Evolutionary conservation across 2,888 invertebrate genomes (phyloP).

Genomic region (Drosophila putrida): DNA sequence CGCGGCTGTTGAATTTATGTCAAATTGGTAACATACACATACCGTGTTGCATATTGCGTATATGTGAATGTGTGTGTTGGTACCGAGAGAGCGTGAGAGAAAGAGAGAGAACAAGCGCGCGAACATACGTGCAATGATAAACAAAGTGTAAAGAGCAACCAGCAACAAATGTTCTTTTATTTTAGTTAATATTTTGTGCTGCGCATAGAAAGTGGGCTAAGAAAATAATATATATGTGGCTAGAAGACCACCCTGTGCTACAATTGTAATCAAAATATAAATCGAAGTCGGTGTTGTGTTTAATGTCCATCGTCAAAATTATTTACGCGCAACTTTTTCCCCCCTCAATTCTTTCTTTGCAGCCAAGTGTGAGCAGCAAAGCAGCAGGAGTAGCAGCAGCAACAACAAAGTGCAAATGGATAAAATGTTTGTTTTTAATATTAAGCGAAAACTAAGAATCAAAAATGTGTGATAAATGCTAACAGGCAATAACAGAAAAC

Average conservation of each 20-base stretch:
- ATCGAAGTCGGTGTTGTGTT: slow-evolving; percentile 55
- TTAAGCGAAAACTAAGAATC: slow-evolving; percentile 48
- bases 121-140: slow-evolving; percentile 67
- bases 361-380: slow-evolving; percentile 20
- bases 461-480: slow-evolving; percentile 39
- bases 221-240: slow-evolving; percentile 6
- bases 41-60: slow-evolving; percentile 62
- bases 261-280: slow-evolving; percentile 38
- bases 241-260: slow-evolving; percentile 48
- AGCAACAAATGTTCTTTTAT: slow-evolving; percentile 53
- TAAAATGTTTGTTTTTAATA: slow-evolving; percentile 54
- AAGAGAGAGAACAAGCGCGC: slow-evolving; percentile 47
- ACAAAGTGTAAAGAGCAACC: slow-evolving; percentile 71
- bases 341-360: slow-evolving; percentile 30
- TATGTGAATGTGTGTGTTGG: slow-evolving; percentile 39
- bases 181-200: slow-evolving; percentile 19
- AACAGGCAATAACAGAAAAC: slow-evolving; percentile 28
- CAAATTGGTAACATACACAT: slow-evolving; percentile 80
- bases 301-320: slow-evolving; percentile 58
- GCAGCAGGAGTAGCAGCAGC: slow-evolving; percentile 13
- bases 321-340: slow-evolving; percentile 53
- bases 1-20: slow-evolving; percentile 85
- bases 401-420: slow-evolving; percentile 32
- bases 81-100: slow-evolving; percentile 17
- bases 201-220: slow-evolving; percentile 21